Base-by-base conservation (phyloP, 2,888 invertebrate genomes). In the Cephus nigrinus region DNA sequence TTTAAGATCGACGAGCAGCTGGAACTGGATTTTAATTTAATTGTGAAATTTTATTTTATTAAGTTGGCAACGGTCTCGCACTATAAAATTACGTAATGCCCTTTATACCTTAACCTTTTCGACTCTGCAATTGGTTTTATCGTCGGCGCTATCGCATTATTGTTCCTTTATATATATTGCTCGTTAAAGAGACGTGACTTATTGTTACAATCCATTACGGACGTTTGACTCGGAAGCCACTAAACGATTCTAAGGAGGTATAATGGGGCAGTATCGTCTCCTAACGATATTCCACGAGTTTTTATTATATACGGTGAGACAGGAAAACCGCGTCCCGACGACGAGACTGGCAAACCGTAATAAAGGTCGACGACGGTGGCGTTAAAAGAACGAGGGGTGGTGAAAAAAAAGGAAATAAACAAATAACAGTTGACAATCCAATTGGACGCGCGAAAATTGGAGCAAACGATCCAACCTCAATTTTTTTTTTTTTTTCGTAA, bases 111-210 rank as follows among this genome's bases (percentile, higher is more conserved):
- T 40, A 40, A 5, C 40, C 5, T 55, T 23, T 23, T 55, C 23
- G 23, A 55, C 23, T 55, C 31, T 23, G 71, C 71, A 71, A 32
- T 71, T 71, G 31, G 71, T 71, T 71, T 71, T 71, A 71, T 71
- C 71, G 71, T 32, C 32, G 23, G 31, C 1, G 3, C 71, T 71
- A 31, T 32, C 71, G 12, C 32, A 30, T 71, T 71, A 71, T 71
- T 71, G 71, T 71, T 15, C 31, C 31, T 32, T 71, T 32, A 32
- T 71, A 71, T 32, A 32, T 71, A 31, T 32, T 71, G 31, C 31
- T 71, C 71, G 71, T 71, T 71, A 71, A 71, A 71, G 71, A 31
- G 71, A 71, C 71, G 15, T 31, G 71, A 71, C 71, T 71, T 31
- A 71, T 71, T 12, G 71, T 32, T 71, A 71, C 31, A 71, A 71